Conservation (phyloP, 2,113 vertebrate genomes). For the Atlantisia rogersi region DNA sequence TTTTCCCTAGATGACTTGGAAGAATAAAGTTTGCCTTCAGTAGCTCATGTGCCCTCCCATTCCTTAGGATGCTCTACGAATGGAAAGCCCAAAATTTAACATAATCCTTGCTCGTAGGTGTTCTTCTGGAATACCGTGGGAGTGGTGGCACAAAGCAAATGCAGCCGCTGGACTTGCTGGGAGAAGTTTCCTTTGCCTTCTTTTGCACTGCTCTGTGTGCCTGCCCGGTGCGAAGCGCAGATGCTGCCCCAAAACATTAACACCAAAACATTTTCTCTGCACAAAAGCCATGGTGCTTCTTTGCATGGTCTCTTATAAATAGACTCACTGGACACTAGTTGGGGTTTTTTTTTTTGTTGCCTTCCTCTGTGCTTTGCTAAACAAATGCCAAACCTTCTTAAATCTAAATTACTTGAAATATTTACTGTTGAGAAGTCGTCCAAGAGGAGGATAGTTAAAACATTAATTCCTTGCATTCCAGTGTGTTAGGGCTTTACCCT, state of each 20-base stretch:
- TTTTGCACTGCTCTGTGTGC: not conserved
- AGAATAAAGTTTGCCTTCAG: not conserved
- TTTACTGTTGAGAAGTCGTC: slow-evolving; percentile 60
- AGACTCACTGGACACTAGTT: not conserved
- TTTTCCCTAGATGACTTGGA: not conserved
- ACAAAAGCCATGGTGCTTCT: not conserved
- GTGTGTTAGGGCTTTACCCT: slow-evolving; percentile 47
- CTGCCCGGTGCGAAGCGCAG: not conserved
- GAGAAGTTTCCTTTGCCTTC: not conserved
- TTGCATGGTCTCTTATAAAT: not conserved
- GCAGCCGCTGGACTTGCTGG: not conserved
- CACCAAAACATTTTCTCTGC: not conserved
- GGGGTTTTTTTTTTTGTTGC: not conserved
- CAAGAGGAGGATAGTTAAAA: slow-evolving; percentile 66
- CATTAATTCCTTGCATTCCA: slow-evolving; percentile 63
- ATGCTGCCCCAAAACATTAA: not conserved
- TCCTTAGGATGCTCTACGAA: not conserved
- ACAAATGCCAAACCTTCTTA: slow-evolving; percentile 57
- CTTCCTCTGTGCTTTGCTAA: slow-evolving; percentile 18
- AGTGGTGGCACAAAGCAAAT: not conserved
- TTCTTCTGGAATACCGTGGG: not conserved
- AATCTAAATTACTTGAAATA: slow-evolving; percentile 60
- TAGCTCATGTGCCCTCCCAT: not conserved
- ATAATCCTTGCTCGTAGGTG: not conserved
- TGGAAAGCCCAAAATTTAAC: not conserved